Evolutionary conservation across 2,888 invertebrate genomes (phyloP).

Genomic region (Agrypnus murinus): DNA sequence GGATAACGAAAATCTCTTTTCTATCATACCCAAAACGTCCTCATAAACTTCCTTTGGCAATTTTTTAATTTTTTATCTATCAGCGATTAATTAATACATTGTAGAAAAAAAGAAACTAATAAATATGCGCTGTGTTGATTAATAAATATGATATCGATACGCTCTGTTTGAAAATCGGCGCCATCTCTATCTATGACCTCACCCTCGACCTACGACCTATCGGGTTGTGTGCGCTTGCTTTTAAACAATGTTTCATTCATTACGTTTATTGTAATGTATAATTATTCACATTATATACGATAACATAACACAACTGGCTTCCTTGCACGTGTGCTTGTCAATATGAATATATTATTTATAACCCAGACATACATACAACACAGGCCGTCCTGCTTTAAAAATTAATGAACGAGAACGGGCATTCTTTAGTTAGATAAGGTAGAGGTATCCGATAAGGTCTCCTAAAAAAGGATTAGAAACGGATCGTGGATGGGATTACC

Average conservation of each 20-base stretch:
- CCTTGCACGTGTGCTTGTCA: slow-evolving; percentile 52
- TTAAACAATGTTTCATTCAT: slow-evolving; percentile 51
- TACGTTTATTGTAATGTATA: slow-evolving; percentile 51
- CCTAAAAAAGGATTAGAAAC: slow-evolving; percentile 1
- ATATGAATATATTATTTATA: slow-evolving; percentile 52
- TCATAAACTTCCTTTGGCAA: too few species aligned
- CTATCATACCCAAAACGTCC: too few species aligned
- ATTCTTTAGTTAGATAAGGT: slow-evolving; percentile 27
- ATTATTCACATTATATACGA: slow-evolving; percentile 51
- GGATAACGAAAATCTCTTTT: too few species aligned
- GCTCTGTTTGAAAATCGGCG: slow-evolving; percentile 60
- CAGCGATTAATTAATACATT: too few species aligned
- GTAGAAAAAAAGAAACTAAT: too few species aligned
- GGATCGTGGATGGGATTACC: background rate
- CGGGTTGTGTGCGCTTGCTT: slow-evolving; percentile 45
- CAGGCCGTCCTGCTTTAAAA: slow-evolving; percentile 38
- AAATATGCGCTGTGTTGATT: slow-evolving; percentile 11
- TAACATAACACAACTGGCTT: slow-evolving; percentile 50
- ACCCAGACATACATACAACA: slow-evolving; percentile 34
- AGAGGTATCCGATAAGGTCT: slow-evolving; percentile 7
- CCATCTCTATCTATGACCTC: slow-evolving; percentile 58
- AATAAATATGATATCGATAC: slow-evolving; percentile 46
- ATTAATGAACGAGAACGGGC: slow-evolving; percentile 46
- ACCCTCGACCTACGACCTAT: slow-evolving; percentile 57
- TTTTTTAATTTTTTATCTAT: too few species aligned